Evolutionary conservation across 2,797 vertebrate genomes (phyloP).

Genomic region (Anguilla marmorata): DNA sequence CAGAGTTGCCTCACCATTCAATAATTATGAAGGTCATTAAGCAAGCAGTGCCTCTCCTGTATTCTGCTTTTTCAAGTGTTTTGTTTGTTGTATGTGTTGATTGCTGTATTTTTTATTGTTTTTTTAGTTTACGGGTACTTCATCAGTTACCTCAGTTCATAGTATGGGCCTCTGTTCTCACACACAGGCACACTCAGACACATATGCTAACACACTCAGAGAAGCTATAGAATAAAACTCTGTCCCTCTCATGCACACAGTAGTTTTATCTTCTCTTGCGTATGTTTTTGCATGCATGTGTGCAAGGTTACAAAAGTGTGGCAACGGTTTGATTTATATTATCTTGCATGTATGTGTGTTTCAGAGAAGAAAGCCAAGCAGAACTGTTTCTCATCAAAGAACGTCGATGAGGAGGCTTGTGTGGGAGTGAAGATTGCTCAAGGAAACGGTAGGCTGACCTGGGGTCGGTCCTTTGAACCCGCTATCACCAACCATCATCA

Average conservation of each 20-base stretch:
- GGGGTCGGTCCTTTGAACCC: not conserved
- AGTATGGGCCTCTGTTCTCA: too few species aligned
- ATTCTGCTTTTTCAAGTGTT: not conserved
- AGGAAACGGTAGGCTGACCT: slow-evolving; percentile 22
- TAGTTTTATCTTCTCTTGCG: not conserved
- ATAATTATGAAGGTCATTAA: not conserved
- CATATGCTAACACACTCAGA: not conserved
- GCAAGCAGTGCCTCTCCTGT: not conserved
- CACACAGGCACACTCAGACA: not conserved
- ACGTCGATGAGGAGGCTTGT: slow-evolving; percentile 29
- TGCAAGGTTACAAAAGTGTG: not conserved
- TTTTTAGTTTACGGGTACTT: not conserved
- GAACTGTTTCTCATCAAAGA: slow-evolving; percentile 26
- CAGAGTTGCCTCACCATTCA: not conserved
- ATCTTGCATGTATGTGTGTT: not conserved
- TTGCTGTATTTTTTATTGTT: not conserved
- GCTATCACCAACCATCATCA: not conserved
- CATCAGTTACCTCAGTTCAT: not conserved
- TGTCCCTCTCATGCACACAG: too few species aligned
- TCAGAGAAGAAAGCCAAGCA: slow-evolving; percentile 32
- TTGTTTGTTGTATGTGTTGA: not conserved
- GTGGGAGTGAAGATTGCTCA: slow-evolving; percentile 37
- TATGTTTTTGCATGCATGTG: not conserved
- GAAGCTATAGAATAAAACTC: too few species aligned
- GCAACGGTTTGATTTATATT: not conserved